Percentiles rank a stretch among this genome's conserved stretches.
phyloP scores from a whole-genome alignment of 2,113 vertebrate species.

The Scomber japonicus region DNA sequence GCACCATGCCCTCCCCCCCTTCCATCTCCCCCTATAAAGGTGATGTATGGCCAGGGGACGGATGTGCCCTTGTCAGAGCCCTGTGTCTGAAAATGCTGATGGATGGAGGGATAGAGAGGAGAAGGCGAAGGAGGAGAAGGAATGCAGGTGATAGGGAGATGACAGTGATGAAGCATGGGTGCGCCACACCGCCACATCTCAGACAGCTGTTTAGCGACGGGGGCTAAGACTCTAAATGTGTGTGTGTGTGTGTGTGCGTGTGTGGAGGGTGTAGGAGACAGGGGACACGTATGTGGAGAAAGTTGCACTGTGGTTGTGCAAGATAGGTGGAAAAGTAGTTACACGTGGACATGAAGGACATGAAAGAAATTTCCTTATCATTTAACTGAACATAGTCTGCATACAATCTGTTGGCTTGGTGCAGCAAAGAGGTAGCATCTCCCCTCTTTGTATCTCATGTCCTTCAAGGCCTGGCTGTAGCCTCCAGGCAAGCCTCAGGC shows the following conservation, averaged over 20 bases:
- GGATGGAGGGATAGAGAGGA: slow-evolving; percentile 70
- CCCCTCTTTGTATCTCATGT: slow-evolving; percentile 56
- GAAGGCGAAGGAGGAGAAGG: slow-evolving; percentile 71
- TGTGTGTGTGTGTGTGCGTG: slow-evolving; percentile 23
- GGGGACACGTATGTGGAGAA: slow-evolving; percentile 27
- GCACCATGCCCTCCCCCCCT: not conserved
- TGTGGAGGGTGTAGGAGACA: slow-evolving; percentile 42
- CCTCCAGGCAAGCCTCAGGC: slow-evolving; percentile 75
- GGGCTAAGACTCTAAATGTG: slow-evolving; percentile 51
- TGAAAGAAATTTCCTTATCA: slow-evolving; percentile 17
- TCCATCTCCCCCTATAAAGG: slow-evolving; percentile 65
- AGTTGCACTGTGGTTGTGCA: not conserved
- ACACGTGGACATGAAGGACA: not conserved
- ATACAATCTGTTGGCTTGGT: slow-evolving; percentile 17
- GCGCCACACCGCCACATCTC: slow-evolving; percentile 60
- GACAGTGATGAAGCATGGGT: slow-evolving; percentile 75
- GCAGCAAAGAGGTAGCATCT: slow-evolving; percentile 33
- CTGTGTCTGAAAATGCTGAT: slow-evolving; percentile 78
- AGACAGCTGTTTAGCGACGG: slow-evolving; percentile 77
- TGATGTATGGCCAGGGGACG: slow-evolving; percentile 77
- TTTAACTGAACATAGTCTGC: not conserved
- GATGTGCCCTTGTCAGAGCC: slow-evolving; percentile 82
- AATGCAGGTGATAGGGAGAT: slow-evolving; percentile 76
- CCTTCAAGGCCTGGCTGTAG: slow-evolving; percentile 74
- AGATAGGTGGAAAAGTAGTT: not conserved